Evolutionary conservation across 2,113 vertebrate genomes (phyloP).

Genomic region (Notechis scutatus): DNA sequence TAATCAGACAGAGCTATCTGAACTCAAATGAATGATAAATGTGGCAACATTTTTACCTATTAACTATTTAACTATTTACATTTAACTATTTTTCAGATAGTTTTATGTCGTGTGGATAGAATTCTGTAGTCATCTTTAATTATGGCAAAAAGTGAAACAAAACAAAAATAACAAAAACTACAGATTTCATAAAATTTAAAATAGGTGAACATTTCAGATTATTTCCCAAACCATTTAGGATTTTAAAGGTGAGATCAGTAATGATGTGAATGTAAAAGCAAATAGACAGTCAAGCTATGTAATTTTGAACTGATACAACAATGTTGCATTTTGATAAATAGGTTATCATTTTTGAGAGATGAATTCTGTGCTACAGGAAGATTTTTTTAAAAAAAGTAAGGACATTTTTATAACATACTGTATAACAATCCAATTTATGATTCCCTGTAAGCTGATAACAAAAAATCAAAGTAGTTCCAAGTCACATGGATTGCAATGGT

Average conservation of each 20-base stretch:
- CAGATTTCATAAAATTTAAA: neutral
- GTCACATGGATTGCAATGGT: neutral
- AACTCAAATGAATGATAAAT: neutral
- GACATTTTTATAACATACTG: neutral
- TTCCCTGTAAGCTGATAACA: neutral
- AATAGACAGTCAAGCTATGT: neutral
- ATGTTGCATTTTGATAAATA: neutral
- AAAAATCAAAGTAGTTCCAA: neutral
- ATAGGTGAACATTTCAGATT: neutral
- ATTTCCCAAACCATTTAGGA: neutral
- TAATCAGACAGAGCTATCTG: neutral
- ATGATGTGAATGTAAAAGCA: neutral
- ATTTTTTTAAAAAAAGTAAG: too few relatives aligned
- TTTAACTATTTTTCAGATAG: neutral
- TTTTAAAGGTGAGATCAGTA: neutral
- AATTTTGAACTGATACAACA: neutral
- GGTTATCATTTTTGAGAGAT: neutral
- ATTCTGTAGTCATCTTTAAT: neutral
- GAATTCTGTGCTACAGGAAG: neutral
- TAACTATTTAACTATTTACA: too few relatives aligned
- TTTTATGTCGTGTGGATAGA: neutral
- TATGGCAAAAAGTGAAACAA: neutral
- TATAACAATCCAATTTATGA: neutral
- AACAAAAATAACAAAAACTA: neutral
- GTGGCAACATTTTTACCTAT: neutral